phyloP scores from a whole-genome alignment of 2,888 invertebrate genomes.

The Busseola fusca region DNA sequence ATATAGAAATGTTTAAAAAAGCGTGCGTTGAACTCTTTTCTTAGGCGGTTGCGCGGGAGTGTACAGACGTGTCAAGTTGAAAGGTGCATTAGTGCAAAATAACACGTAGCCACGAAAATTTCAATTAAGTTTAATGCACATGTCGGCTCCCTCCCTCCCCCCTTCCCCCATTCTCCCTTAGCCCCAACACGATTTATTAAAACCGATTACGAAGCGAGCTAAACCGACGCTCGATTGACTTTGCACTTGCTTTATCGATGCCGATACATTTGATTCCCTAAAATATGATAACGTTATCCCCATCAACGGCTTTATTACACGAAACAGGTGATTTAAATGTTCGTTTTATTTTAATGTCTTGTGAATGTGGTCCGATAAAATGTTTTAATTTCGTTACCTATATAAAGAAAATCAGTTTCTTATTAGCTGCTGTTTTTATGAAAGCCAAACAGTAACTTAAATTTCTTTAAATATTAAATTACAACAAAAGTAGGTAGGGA shows the following conservation, averaged over 20 bases:
- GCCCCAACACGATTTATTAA: constrained; percentile 77
- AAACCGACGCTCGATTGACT: constrained; percentile 75
- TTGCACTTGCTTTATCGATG: constrained; percentile 75
- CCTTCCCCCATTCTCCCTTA: constrained; percentile 51
- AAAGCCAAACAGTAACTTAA: neutral
- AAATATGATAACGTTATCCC: constrained; percentile 70
- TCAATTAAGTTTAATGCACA: constrained; percentile 86
- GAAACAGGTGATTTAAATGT: constrained; percentile 53
- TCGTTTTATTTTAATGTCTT: constrained; percentile 46
- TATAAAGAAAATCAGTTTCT: constrained; percentile 16
- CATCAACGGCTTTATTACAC: constrained; percentile 54
- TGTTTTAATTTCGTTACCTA: constrained; percentile 18
- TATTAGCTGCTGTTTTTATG: neutral
- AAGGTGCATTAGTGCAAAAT: constrained; percentile 85
- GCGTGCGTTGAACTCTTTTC: constrained; percentile 63
- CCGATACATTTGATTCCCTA: constrained; percentile 74
- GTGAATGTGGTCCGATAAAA: constrained; percentile 28
- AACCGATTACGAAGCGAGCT: constrained; percentile 74
- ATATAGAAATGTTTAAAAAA: constrained; percentile 1
- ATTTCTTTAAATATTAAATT: neutral
- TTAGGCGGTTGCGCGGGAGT: constrained; percentile 66
- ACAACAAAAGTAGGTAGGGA: neutral
- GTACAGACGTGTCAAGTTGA: constrained; percentile 70
- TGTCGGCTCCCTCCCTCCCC: constrained; percentile 66
- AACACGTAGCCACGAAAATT: constrained; percentile 84